Percentiles rank a stretch among this genome's conserved stretches.
Conservation (phyloP, 2,113 vertebrate species). For the Puffinus mauretanicus region DNA sequence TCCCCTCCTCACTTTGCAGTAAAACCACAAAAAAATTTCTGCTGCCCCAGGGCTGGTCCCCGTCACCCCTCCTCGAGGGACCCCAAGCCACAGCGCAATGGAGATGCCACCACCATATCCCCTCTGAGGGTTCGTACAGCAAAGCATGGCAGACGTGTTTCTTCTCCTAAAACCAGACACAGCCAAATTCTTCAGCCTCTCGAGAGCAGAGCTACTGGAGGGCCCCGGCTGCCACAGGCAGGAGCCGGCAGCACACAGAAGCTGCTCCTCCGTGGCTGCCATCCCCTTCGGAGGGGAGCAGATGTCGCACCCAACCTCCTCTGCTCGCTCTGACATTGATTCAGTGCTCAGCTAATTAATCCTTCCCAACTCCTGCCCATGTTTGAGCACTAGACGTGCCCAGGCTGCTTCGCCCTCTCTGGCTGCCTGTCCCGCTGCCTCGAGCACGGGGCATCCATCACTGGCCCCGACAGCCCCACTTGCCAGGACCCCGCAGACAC, state of each 20-base stretch:
- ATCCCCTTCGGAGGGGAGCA: not conserved
- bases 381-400: not conserved
- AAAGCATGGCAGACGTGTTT: not conserved
- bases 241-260: not conserved
- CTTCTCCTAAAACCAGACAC: not conserved
- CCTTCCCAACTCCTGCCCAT: not conserved
- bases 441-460: constrained; percentile 18
- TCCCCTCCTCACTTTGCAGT: not conserved
- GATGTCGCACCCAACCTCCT: not conserved
- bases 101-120: not conserved
- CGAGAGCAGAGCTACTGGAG: not conserved
- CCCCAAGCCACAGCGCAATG: fast-evolving
- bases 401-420: not conserved
- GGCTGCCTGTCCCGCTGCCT: not conserved
- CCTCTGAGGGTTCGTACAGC: not conserved
- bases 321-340: not conserved
- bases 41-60: not conserved
- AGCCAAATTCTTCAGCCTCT: not conserved
- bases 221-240: fast-evolving
- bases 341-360: not conserved
- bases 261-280: not conserved
- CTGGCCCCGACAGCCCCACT: not conserved
- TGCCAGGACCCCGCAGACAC: not conserved
- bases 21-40: not conserved
- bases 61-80: fast-evolving